Evolutionary conservation across 2,888 invertebrate genomes (phyloP).

Genomic region (Metopia argyrocephala): DNA sequence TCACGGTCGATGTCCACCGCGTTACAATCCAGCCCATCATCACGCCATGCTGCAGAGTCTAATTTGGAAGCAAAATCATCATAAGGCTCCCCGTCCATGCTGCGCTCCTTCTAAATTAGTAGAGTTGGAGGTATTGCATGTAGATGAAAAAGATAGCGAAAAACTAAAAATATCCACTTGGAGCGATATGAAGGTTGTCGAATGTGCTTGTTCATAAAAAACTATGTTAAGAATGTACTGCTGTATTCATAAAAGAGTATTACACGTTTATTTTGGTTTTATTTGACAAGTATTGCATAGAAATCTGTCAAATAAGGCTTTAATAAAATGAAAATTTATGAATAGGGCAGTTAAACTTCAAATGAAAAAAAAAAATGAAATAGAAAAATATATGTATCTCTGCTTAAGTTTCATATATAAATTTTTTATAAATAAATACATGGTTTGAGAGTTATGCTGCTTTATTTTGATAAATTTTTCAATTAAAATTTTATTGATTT

Average conservation of each 20-base stretch:
- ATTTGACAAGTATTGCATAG: too few relatives aligned
- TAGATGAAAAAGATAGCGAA: constrained; percentile 82
- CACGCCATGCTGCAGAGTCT: constrained; percentile 85
- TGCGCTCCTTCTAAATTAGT: constrained; percentile 85
- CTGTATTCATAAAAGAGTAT: neutral
- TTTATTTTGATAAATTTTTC: too few relatives aligned
- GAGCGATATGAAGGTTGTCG: constrained; percentile 85
- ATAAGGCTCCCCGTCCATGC: constrained; percentile 81
- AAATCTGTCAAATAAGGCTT: too few relatives aligned
- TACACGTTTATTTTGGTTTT: too few relatives aligned
- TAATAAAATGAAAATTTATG: too few relatives aligned
- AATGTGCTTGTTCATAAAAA: constrained; percentile 83
- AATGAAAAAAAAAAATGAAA: too few relatives aligned
- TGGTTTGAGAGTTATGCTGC: too few relatives aligned
- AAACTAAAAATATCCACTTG: constrained; percentile 84
- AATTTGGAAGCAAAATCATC: constrained; percentile 82
- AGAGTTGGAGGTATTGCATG: constrained; percentile 83
- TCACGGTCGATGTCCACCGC: constrained; percentile 84
- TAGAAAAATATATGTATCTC: too few relatives aligned
- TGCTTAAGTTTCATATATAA: too few relatives aligned
- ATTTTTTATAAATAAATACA: too few relatives aligned
- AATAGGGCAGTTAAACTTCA: too few relatives aligned
- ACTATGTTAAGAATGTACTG: neutral
- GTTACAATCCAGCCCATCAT: constrained; percentile 85
- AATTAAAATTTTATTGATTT: too few relatives aligned